A percentile compares a stretch with the other conserved stretches of the same genome.
Conservation (phyloP, 2,888 invertebrate species). For the Mythimna loreyi region DNA sequence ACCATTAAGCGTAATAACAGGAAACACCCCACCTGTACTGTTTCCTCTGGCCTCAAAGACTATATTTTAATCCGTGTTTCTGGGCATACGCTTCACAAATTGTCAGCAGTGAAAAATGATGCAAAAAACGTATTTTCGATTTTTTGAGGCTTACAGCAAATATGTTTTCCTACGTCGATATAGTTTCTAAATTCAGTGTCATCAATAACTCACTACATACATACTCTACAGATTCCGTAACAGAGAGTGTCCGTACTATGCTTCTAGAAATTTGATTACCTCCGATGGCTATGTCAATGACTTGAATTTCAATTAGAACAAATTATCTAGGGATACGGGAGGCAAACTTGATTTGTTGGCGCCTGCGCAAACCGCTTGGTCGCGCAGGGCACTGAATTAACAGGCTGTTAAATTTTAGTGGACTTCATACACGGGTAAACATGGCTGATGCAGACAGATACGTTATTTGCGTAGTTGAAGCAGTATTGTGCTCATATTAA, state of each 20-base stretch:
- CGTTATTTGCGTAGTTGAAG: background rate
- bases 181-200: background rate
- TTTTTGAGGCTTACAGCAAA: too few relatives aligned
- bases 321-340: conserved; percentile 90
- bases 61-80: too few relatives aligned
- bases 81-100: too few relatives aligned
- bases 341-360: conserved; percentile 88
- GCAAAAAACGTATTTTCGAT: too few relatives aligned
- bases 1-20: too few relatives aligned
- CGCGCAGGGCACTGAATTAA: conserved; percentile 46
- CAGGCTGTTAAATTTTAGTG: conserved; percentile 55
- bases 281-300: conserved; percentile 91
- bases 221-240: conserved; percentile 1
- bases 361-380: conserved; percentile 71
- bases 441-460: conserved; percentile 10
- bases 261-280: conserved; percentile 90
- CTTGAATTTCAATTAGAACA: conserved; percentile 93
- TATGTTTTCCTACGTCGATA: too few relatives aligned
- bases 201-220: background rate
- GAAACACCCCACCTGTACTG: too few relatives aligned
- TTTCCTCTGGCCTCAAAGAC: too few relatives aligned
- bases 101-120: too few relatives aligned
- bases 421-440: conserved; percentile 41
- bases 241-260: conserved; percentile 43
- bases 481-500: conserved; percentile 7